Base-by-base conservation (phyloP, 1,140 invertebrate species). In the Hylaeus volcanicus region DNA sequence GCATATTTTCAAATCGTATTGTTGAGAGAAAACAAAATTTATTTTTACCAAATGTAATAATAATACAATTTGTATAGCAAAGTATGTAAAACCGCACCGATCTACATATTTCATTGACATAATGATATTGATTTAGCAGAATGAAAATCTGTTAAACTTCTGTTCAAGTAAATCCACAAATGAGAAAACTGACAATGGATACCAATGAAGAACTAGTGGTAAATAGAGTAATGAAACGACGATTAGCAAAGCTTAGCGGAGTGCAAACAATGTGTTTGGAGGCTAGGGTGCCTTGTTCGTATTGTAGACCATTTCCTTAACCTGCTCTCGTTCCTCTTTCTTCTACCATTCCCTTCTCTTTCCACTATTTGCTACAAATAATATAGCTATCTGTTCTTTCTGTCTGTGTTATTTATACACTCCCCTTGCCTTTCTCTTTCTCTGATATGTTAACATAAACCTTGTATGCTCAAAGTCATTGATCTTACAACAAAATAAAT, bases 191-290 rank as follows among this genome's bases (percentile, higher is more conserved):
- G 80, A 86, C 72, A 87, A 88, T 89, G 64, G 69, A 83, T 86
- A 87, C 75, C 82, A 71, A 83, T 86, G 86, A 86, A 83, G 75
- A 87, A 83, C 80, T 88, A 89, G 84, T 88, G 82, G 78, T 88
- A 88, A 85, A 86, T 84, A 88, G 81, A 82, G 80, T 74, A 79
- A 90, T 88, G 81, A 87, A 83, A 89, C 83, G 84, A 85, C 84
- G 84, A 84, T 85, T 84, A 88, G 85, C 89, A 92, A 93, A 93
- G 92, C 92, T 93, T 92, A 93, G 93, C 91, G 93, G 95, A 95
- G 95, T 96, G 96, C 96, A 97, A 97, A 97, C 96, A 97, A 97
- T 97, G 96, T 96, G 96, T 96, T 96, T 96, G 96, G 96, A 96
- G 96, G 96, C 96, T 96, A 96, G 95, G 95, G 94, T 94, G 94